Percentiles rank a stretch among this genome's conserved stretches.
Conservation (phyloP, 1,140 invertebrate species). For the Sitobion miscanthi region DNA sequence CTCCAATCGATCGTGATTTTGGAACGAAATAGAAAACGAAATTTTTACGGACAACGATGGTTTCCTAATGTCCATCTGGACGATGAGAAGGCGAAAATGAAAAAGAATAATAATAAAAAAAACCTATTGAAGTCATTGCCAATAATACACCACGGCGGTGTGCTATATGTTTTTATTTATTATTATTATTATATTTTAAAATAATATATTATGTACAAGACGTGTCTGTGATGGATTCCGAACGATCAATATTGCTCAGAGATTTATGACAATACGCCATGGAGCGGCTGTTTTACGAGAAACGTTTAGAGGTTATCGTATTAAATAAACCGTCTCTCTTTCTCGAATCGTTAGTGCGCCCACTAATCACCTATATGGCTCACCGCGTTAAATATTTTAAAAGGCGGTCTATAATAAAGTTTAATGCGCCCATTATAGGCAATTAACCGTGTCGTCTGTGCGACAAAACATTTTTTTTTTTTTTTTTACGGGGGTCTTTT, state of each 20-base stretch:
- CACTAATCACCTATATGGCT: slow-evolving; percentile 24
- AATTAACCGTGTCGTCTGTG: not conserved
- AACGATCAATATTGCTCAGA: not conserved
- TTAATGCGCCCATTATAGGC: not conserved
- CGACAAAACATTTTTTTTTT: not conserved
- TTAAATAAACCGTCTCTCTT: not conserved
- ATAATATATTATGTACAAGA: not conserved
- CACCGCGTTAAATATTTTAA: not conserved
- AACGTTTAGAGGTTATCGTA: not conserved
- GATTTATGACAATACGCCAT: not conserved
- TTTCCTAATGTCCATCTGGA: not conserved
- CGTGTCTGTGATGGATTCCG: not conserved
- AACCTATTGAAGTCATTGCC: not conserved
- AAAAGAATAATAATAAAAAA: not conserved
- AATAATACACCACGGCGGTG: not conserved
- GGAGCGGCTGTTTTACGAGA: not conserved
- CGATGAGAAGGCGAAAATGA: slow-evolving; percentile 3
- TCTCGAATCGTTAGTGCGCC: not conserved
- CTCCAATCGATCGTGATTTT: slow-evolving; percentile 23
- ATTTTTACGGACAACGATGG: not conserved
- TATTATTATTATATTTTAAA: not conserved
- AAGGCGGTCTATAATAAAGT: slow-evolving; percentile 11
- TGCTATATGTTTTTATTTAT: not conserved
- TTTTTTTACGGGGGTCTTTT: not conserved
- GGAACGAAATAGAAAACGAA: slow-evolving; percentile 14